A percentile compares a stretch with the other conserved stretches of the same genome.
Evolutionary conservation across 2,888 invertebrate species (phyloP).

Genomic region (Chrysopilus asiliformis): DNA sequence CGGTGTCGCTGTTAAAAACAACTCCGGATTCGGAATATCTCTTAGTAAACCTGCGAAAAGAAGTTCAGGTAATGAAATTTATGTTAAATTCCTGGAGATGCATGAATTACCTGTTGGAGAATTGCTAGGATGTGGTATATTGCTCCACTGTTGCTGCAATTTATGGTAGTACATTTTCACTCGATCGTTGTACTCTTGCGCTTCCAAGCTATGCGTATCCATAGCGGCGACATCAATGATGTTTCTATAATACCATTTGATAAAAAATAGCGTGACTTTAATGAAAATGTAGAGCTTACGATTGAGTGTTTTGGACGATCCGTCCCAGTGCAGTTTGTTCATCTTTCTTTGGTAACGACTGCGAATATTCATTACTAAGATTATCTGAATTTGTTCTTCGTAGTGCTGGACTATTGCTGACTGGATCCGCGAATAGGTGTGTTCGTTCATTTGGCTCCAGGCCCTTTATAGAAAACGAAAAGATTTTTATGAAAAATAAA

Average conservation of each 20-base stretch:
- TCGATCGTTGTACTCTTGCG: constrained; percentile 76
- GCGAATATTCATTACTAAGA: constrained; percentile 46
- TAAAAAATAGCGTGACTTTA: constrained; percentile 1
- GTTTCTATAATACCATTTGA: constrained; percentile 44
- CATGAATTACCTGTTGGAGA: constrained; percentile 23
- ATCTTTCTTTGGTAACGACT: constrained; percentile 62
- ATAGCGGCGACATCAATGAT: constrained; percentile 89
- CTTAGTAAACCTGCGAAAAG: constrained; percentile 40
- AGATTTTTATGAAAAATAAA: not conserved
- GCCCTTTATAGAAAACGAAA: constrained; percentile 18
- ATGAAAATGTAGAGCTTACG: constrained; percentile 44
- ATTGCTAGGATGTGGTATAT: constrained; percentile 28
- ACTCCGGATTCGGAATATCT: constrained; percentile 64
- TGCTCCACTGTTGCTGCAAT: constrained; percentile 40
- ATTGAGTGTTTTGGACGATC: constrained; percentile 81
- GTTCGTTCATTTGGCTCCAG: constrained; percentile 56
- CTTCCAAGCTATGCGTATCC: constrained; percentile 76
- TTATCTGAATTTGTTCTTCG: constrained; percentile 60
- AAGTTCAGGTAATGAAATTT: not conserved
- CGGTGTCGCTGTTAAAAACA: constrained; percentile 48
- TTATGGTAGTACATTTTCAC: constrained; percentile 54
- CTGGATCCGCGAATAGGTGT: constrained; percentile 63
- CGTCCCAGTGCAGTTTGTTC: constrained; percentile 82
- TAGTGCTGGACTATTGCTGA: constrained; percentile 58
- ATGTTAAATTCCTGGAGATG: not conserved